These are phyloP conservation scores for Arrhopalites spinosus DNA, from an alignment of 2,888 invertebrate species.

Conservation along the genomic window DNA sequence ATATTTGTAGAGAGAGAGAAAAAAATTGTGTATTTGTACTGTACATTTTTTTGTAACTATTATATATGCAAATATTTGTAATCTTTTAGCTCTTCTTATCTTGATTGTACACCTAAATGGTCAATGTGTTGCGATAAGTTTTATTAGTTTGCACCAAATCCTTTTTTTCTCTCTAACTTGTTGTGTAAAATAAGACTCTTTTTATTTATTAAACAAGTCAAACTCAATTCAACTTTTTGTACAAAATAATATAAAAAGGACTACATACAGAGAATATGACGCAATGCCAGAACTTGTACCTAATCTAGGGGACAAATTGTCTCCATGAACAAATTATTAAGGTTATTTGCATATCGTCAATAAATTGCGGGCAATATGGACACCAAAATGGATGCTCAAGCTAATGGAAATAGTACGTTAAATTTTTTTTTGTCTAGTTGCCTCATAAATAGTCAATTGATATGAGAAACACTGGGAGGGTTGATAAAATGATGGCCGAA, in stretches of 20 bases:
- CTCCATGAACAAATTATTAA: too few species aligned
- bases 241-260: not conserved
- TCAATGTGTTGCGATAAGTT: not conserved
- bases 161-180: not conserved
- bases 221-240: not conserved
- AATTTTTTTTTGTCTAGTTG: too few species aligned
- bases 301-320: too few species aligned
- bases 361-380: too few species aligned
- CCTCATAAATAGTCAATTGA: slow-evolving; percentile 17
- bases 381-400: not conserved
- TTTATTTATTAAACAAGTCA: slow-evolving; percentile 7
- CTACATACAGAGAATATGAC: not conserved
- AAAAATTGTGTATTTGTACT: too few species aligned
- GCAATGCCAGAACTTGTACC: too few species aligned
- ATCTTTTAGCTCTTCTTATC: not conserved
- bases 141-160: not conserved
- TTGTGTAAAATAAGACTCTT: not conserved
- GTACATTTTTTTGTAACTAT: too few species aligned
- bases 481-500: not conserved
- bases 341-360: too few species aligned
- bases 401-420: slow-evolving; percentile 16
- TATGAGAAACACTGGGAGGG: slow-evolving; percentile 4
- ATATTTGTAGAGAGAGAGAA: too few species aligned
- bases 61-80: too few species aligned
- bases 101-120: slow-evolving; percentile 8